Conservation (phyloP, 2,797 vertebrate genomes). For the Tapera naevia region DNA sequence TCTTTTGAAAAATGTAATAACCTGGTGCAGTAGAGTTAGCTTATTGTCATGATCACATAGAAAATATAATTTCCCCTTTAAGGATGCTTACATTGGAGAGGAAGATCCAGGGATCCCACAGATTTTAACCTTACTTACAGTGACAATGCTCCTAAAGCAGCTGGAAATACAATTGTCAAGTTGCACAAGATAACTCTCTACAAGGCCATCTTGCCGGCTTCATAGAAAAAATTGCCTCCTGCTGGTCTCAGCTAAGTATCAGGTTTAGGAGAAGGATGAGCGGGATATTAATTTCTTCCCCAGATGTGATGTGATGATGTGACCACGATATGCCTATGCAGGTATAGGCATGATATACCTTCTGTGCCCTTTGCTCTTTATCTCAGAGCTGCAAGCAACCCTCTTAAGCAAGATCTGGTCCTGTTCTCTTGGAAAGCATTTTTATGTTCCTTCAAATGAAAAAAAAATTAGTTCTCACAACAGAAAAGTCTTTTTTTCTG, state of each 20-base stretch:
- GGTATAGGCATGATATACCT: too few relatives aligned
- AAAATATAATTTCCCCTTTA: background rate
- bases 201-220: background rate
- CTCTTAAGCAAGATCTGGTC: background rate
- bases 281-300: background rate
- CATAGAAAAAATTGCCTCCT: background rate
- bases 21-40: background rate
- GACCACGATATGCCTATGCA: background rate
- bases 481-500: background rate
- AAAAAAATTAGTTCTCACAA: background rate
- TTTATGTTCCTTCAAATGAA: background rate
- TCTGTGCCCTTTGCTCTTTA: background rate
- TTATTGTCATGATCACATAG: background rate
- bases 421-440: slow-evolving; percentile 1
- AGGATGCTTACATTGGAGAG: background rate
- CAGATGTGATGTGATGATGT: background rate
- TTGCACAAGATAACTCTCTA: background rate
- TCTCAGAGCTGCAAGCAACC: background rate
- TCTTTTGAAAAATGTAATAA: background rate
- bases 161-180: background rate
- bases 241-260: background rate
- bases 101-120: background rate
- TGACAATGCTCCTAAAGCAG: background rate
- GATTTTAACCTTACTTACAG: background rate
- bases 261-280: background rate